A percentile compares a stretch with the other conserved stretches of the same genome.
Conservation (phyloP, 2,113 vertebrate genomes). For the Xenus cinereus region DNA sequence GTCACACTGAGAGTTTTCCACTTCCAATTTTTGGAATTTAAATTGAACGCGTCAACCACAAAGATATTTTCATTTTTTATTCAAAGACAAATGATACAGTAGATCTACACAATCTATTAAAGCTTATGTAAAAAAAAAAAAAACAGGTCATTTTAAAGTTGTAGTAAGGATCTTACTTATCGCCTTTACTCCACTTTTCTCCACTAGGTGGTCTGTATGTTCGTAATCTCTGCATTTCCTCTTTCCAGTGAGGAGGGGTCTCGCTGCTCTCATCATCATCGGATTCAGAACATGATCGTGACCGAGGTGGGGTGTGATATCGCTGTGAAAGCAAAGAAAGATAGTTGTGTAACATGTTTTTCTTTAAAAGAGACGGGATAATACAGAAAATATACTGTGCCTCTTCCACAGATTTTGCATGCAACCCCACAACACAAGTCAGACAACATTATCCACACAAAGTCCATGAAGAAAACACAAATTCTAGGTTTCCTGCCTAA, state of each 20-base stretch:
- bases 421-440: neutral
- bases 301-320: constrained; percentile 93
- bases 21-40: neutral
- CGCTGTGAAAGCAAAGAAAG: constrained; percentile 73
- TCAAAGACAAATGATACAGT: neutral
- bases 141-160: neutral
- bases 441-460: neutral
- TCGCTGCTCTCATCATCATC: constrained; percentile 89
- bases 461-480: neutral
- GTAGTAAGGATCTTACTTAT: constrained; percentile 79
- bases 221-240: constrained; percentile 92
- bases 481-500: neutral
- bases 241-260: constrained; percentile 97
- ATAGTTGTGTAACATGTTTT: accelerated
- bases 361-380: neutral
- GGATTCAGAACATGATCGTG: constrained; percentile 89
- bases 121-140: neutral
- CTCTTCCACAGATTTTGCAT: neutral
- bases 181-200: constrained; percentile 95
- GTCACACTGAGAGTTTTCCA: neutral
- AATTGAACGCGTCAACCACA: neutral
- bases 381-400: accelerated
- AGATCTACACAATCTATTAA: accelerated
- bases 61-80: neutral
- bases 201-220: constrained; percentile 83